These are phyloP conservation scores for Numenius arquata DNA, from an alignment of 2,113 vertebrate genomes.

Conservation along the genomic window DNA sequence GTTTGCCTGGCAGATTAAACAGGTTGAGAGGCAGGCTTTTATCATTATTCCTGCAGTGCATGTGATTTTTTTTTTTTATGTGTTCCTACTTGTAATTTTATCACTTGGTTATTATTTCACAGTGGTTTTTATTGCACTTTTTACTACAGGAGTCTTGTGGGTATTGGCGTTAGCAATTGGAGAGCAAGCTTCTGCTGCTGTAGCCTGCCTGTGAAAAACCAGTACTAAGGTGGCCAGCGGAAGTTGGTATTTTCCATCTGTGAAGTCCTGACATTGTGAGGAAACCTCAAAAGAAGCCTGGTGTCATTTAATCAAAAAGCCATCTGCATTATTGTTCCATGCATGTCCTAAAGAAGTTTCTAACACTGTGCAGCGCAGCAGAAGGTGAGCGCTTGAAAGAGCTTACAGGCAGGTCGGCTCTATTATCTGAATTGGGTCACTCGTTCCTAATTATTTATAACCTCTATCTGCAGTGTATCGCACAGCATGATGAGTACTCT, in stretches of 20 bases:
- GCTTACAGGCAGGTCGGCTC: background rate
- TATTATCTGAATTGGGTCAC: background rate
- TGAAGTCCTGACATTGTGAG: background rate
- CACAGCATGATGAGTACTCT: background rate
- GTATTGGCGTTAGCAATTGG: background rate
- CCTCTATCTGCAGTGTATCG: background rate
- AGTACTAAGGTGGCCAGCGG: background rate
- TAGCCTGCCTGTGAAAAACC: background rate
- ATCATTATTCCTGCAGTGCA: conserved; percentile 48
- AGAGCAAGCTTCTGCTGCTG: background rate
- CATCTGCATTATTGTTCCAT: background rate
- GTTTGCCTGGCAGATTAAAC: conserved; percentile 56
- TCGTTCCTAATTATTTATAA: conserved; percentile 54
- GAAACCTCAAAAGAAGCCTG: background rate
- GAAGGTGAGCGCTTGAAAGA: background rate
- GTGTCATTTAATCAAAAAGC: background rate
- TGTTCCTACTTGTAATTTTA: conserved; percentile 67
- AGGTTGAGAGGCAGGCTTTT: conserved; percentile 61
- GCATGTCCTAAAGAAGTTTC: background rate
- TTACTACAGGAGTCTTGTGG: conserved; percentile 48
- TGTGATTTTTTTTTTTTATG: conserved; percentile 37
- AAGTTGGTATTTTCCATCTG: background rate
- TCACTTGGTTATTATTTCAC: conserved; percentile 64
- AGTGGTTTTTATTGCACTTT: conserved; percentile 50
- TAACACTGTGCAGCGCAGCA: background rate